Evolutionary conservation across 2,113 vertebrate genomes (phyloP), one percentile per base, ranked within the genome.

Genomic region (Ia io): DNA sequence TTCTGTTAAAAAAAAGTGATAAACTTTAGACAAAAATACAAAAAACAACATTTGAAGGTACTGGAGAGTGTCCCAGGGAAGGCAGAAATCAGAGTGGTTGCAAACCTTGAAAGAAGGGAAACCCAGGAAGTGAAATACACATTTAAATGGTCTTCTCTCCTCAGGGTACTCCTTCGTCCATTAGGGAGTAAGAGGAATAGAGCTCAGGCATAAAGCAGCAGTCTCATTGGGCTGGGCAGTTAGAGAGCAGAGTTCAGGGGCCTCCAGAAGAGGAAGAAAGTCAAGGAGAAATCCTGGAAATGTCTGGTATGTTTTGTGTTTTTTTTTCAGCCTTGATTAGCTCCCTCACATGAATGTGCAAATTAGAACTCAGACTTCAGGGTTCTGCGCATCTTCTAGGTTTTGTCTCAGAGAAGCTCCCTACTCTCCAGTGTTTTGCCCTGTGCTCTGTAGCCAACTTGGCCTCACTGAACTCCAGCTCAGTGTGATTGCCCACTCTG

Each of bases 81-180:
- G 42, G 17, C 12, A 42, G 42, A 91, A 84, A 65, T 3, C 16
- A 37, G 17, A 94, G 20, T 5, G 2, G 7, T 8, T 86, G 3
- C 10, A 28, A 56, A 49, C 5, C 28, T 71, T 44, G 61, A 83
- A 89, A 35, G 32, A 53, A 80, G 13, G 23, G 23, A 59, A 88
- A 35, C 6, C 10, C 14, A 56, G 40, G 16, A 35, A 25, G 1
- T 47, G 25, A 76, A 6, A 69, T 8, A 25, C 25, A 61, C 4
- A 22, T 11, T 51, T n/a, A 42, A 74, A 63, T 42, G 35, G 2
- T 0, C 2, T 5, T 30, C 3, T 70, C 0, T 9, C 2, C 16
- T 16, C 2, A 32, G 9, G 40, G 23, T 0, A 14, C 7, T 37
- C 5, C 28, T 17, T 3, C 23, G 28, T 32, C 35, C 13, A 47